Percentiles rank a stretch among this genome's conserved stretches.
These are phyloP conservation scores for Noctua comes DNA, from an alignment of 2,888 invertebrate genomes.

Conservation along the genomic window DNA sequence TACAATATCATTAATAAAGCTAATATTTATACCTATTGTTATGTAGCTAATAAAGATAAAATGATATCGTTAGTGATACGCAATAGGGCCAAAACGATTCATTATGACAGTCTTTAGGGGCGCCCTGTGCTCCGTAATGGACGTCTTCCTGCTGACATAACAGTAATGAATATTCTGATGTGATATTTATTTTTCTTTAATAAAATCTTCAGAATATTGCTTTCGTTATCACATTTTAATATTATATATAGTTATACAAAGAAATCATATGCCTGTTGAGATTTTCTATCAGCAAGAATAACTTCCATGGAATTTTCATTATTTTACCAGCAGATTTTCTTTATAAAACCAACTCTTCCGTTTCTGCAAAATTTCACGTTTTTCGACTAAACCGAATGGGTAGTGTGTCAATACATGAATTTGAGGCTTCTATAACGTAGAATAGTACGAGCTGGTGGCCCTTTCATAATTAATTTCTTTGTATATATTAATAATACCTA, in stretches of 20 bases:
- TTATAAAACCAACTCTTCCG: background rate
- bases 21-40: constrained; percentile 25
- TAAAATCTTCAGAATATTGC: constrained; percentile 2
- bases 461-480: background rate
- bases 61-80: constrained; percentile 40
- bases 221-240: background rate
- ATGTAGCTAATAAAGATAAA: constrained; percentile 39
- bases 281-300: background rate
- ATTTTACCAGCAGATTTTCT: background rate
- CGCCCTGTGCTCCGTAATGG: constrained; percentile 16
- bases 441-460: background rate
- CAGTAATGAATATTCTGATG: constrained; percentile 32
- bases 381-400: background rate
- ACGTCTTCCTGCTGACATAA: constrained; percentile 32
- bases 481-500: no score
- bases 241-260: background rate
- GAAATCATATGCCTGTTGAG: background rate
- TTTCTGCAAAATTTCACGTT: background rate
- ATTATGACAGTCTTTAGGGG: constrained; percentile 33
- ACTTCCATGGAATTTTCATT: background rate
- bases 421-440: background rate
- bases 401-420: background rate
- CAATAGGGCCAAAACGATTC: constrained; percentile 31
- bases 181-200: constrained; percentile 9
- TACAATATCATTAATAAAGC: constrained; percentile 5